A percentile compares a stretch with the other conserved stretches of the same genome.
These are phyloP conservation scores for Sciurus niger DNA, from an alignment of 2,113 vertebrate genomes.

Conservation along the genomic window DNA sequence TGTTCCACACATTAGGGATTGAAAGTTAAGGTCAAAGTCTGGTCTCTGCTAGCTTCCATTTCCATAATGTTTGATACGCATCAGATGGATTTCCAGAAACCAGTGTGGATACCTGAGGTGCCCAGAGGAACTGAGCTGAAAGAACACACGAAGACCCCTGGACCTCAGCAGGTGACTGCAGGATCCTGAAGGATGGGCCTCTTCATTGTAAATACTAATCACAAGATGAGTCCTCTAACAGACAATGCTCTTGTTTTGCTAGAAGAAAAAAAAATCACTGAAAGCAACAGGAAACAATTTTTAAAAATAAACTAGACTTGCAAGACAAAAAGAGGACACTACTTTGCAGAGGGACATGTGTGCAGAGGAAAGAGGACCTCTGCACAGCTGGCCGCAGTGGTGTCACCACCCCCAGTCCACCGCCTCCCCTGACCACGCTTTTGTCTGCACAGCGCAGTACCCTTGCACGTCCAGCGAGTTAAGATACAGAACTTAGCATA, in stretches of 20 bases:
- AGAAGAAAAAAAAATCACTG: not conserved
- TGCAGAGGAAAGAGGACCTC: not conserved
- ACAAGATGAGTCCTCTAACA: not conserved
- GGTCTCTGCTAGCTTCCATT: too few relatives aligned
- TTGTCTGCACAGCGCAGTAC: rapidly evolving
- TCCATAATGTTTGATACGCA: not conserved
- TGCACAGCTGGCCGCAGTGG: not conserved
- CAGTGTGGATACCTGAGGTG: not conserved
- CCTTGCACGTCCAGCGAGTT: constrained; percentile 71
- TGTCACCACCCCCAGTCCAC: rapidly evolving
- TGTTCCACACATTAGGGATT: constrained; percentile 4
- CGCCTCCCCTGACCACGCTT: rapidly evolving
- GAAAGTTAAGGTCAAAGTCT: constrained; percentile 49
- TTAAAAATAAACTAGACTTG: not conserved
- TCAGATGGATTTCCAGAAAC: not conserved
- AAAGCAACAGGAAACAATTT: not conserved
- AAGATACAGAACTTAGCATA: constrained; percentile 69
- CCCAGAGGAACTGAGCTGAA: not conserved
- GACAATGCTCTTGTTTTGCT: not conserved
- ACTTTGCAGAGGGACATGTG: not conserved
- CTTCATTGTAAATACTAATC: not conserved
- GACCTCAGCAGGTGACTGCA: too few relatives aligned
- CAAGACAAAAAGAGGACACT: not conserved
- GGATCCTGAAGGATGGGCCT: not conserved
- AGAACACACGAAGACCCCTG: too few relatives aligned